phyloP scores from a whole-genome alignment of 2,113 vertebrate species.

The Sturnus vulgaris region DNA sequence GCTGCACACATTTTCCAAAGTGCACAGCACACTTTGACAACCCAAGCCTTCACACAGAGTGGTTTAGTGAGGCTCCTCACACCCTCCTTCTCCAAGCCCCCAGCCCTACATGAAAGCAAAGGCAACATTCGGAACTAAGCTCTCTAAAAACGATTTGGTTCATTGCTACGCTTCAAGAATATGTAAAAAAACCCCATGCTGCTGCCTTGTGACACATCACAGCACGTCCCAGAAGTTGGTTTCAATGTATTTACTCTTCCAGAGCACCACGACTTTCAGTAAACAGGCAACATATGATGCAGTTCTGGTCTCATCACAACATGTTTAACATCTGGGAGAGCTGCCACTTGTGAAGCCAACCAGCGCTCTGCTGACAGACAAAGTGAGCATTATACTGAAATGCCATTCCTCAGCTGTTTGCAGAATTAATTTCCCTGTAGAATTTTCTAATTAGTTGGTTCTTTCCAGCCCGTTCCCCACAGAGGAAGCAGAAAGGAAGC shows the following conservation, averaged over 20 bases:
- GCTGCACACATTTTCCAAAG: not conserved
- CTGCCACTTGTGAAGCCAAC: constrained; percentile 73
- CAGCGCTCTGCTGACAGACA: constrained; percentile 74
- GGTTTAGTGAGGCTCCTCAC: not conserved
- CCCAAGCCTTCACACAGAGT: not conserved
- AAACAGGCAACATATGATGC: constrained; percentile 14
- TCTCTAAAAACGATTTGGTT: not conserved
- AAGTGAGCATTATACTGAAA: constrained; percentile 69
- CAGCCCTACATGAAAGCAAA: not conserved
- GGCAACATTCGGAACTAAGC: not conserved
- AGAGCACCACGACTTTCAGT: constrained; percentile 40
- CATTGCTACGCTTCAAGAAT: not conserved
- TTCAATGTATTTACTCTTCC: not conserved
- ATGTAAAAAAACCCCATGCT: not conserved
- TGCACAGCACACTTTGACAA: not conserved
- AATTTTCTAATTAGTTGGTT: constrained; percentile 71
- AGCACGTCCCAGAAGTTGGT: not conserved
- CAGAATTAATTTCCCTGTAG: constrained; percentile 72
- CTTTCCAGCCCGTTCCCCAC: constrained; percentile 57
- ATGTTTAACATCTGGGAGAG: constrained; percentile 81
- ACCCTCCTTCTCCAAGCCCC: not conserved
- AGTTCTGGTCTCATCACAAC: constrained; percentile 77
- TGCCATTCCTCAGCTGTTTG: constrained; percentile 82
- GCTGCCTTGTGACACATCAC: not conserved
- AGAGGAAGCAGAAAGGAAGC: constrained; percentile 70